These are phyloP conservation scores for Plecturocebus donacophilus DNA, from an alignment of 2,113 vertebrate genomes.

Conservation along the genomic window DNA sequence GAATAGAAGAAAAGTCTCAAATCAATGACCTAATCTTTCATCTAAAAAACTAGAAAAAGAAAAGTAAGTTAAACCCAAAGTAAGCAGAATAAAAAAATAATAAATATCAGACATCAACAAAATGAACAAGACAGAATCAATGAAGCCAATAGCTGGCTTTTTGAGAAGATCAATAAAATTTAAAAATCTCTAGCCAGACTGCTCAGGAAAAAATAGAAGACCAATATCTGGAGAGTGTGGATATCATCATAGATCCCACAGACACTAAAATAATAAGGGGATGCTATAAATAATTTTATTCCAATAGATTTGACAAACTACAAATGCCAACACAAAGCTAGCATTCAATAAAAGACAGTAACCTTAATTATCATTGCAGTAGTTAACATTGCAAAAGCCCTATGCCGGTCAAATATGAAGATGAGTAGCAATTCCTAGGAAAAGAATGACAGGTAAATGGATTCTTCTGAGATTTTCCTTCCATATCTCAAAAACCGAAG, in stretches of 20 bases:
- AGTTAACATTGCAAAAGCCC: background rate
- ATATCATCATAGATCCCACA: background rate
- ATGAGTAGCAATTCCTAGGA: background rate
- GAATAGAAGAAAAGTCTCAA: background rate
- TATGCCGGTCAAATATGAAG: conserved; percentile 9
- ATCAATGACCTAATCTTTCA: background rate
- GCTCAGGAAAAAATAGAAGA: background rate
- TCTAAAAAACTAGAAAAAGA: background rate
- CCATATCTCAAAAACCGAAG: background rate
- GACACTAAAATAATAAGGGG: background rate
- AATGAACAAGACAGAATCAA: background rate
- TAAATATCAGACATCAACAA: background rate
- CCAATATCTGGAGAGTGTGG: background rate
- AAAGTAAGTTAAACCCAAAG: background rate
- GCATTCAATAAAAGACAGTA: background rate
- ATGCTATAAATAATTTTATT: background rate
- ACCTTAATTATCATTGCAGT: background rate
- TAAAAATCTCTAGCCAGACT: background rate
- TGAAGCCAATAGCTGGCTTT: background rate
- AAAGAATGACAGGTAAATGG: background rate
- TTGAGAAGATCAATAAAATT: background rate
- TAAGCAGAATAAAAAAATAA: background rate
- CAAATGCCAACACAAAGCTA: background rate
- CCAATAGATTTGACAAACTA: background rate
- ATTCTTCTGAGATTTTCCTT: background rate